Evolutionary conservation across 2,113 vertebrate species (phyloP).

Genomic region (Mesocricetus auratus): DNA sequence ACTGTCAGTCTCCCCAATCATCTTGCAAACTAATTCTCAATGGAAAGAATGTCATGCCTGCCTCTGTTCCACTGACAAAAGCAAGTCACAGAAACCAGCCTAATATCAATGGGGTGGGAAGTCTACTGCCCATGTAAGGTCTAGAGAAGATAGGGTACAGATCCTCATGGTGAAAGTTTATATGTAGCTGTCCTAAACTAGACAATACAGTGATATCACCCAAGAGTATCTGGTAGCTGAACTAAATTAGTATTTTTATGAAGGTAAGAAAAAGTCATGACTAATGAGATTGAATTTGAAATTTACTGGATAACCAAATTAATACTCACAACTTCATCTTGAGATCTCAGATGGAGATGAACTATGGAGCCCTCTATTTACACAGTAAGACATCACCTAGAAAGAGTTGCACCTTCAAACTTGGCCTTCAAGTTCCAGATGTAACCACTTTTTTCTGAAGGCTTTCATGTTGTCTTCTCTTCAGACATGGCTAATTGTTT

Average conservation of each 20-base stretch:
- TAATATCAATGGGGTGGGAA: too few relatives aligned
- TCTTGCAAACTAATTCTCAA: not conserved
- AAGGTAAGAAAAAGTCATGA: not conserved
- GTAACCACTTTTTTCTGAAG: not conserved
- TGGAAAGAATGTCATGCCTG: rapidly evolving
- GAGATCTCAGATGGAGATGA: not conserved
- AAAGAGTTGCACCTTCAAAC: not conserved
- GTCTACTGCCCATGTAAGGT: not conserved
- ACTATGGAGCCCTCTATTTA: not conserved
- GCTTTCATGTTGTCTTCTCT: not conserved
- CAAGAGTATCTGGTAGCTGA: not conserved
- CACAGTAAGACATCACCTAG: not conserved
- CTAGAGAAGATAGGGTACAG: not conserved
- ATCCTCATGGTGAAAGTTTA: not conserved
- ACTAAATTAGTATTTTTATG: not conserved
- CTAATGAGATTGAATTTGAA: not conserved
- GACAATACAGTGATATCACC: not conserved
- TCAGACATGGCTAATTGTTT: not conserved
- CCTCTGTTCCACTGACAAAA: not conserved
- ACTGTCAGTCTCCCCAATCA: not conserved
- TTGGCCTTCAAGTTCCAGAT: constrained; percentile 6
- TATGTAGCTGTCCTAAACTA: not conserved
- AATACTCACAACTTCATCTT: not conserved
- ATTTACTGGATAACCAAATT: not conserved
- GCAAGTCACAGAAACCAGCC: not conserved